Evolutionary conservation across 2,888 invertebrate species (phyloP), one percentile per base, ranked within the genome.

Genomic region (Oscheius myriophilus): DNA sequence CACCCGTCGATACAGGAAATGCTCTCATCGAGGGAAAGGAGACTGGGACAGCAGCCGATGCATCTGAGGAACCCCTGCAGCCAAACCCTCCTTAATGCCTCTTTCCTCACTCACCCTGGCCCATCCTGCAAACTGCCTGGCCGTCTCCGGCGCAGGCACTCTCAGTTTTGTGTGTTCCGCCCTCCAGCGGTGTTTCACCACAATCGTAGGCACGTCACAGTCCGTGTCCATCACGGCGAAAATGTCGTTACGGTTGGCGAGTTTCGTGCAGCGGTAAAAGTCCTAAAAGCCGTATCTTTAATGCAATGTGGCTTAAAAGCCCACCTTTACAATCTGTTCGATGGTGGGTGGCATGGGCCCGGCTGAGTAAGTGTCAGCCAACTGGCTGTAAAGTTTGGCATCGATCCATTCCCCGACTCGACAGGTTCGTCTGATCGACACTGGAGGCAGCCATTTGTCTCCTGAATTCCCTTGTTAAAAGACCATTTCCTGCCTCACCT

Each of bases 11-110:
- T 18, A 18, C 61, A 61, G 2, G 25, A n/a, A 7, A 21, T 14
- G 11, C 26, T 18, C 18, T 18, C 12, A 16, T 57, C 23, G 25
- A 66, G n/a, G 14, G 39, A 49, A 2, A 66, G 25, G 4, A 66
- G 23, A 58, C 57, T 66, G 9, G 66, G 66, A 33, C 66, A 66
- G 18, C 66, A 66, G 42, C 58, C 57, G 46, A 55, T 43, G 21
- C 57, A 46, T 46, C 39, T 25, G 16, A 66, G 41, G 23, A 66
- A 49, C 9, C n/a, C 43, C 66, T 66, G 21, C 26, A 55, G 46
- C 2, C 46, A 11, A 11, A 7, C 12, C 3, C 18, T n/a, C n/a
- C n/a, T n/a, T n/a, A n/a, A 62, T 33, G 16, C n/a, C 21, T 21
- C 3, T n/a, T 25, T 33, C 26, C 23, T 33, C 33, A 55, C 55